Evolutionary conservation across 2,797 vertebrate genomes (phyloP), one percentile per base, ranked within the genome.

Genomic region (Antrozous pallidus): DNA sequence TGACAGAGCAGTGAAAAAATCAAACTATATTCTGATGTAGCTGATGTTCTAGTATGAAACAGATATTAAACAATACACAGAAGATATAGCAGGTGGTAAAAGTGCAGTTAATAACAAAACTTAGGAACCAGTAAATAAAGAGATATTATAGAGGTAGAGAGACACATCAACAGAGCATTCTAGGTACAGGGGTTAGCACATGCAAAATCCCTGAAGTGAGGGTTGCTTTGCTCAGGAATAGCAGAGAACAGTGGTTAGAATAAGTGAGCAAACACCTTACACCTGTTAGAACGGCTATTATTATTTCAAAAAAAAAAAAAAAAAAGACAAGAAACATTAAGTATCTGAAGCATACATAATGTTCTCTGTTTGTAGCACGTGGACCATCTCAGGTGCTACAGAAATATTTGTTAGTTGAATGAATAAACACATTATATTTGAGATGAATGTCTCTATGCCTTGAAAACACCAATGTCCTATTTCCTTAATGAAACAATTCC

Each of bases 401-500:
- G 49, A 78, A 78, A 38, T 42, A 51, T 14, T 49, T 90, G 38
- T 26, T 65, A 42, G 80, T 1, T 71, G 51, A 92, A 82, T 82
- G 22, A 83, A 94, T 79, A 86, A 87, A 83, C 61, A 49, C 38
- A 63, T 36, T 93, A 65, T 38, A 38, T 84, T 87, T 45, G 84
- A 58, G 16, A 67, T 58, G 36, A 73, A 96, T 80, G 58, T 38
- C 40, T 74, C 24, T 49, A 51, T 58, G 14, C 31, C n/a, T 74
- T 33, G 3, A 90, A 94, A 93, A 80, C 42, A 86, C 13, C 18
- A 18, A 90, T 26, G 63, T 1, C 24, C 8, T 42, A 49, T 86
- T 87, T 95, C 38, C 45, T 89, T 98, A 98, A 81, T 20, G 36
- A 90, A 70, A 22, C 12, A 83, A 93, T 88, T 92, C 49, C 58